Conservation (phyloP, 2,113 vertebrate genomes). For the Galemys pyrenaicus region DNA sequence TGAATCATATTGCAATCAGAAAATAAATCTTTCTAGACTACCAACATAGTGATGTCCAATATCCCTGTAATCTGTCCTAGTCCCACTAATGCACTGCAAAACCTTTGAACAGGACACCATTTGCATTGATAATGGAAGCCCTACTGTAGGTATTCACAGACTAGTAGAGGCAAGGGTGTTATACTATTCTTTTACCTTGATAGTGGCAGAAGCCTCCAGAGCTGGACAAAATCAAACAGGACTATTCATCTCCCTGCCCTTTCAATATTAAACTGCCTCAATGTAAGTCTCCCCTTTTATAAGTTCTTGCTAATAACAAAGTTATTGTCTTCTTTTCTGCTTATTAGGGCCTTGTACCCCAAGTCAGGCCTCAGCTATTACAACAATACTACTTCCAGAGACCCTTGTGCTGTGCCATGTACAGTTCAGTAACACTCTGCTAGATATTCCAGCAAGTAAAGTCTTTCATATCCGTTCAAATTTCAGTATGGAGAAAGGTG, state of each 20-base stretch:
- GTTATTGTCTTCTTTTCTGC: not conserved
- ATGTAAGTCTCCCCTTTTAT: not conserved
- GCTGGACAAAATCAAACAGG: not conserved
- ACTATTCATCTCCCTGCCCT: not conserved
- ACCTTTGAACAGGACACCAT: not conserved
- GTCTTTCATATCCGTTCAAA: conserved; percentile 72
- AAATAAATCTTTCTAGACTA: conserved; percentile 92
- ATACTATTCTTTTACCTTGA: not conserved
- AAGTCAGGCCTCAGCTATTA: conserved; percentile 74
- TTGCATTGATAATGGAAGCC: not conserved
- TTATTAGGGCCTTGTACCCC: conserved; percentile 78
- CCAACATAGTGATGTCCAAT: conserved; percentile 78
- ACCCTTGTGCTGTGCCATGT: conserved; percentile 78
- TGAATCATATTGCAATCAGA: conserved; percentile 92
- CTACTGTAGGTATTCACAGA: not conserved
- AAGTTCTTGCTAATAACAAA: not conserved
- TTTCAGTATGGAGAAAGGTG: conserved; percentile 81
- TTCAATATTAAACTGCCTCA: not conserved
- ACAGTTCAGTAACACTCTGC: conserved; percentile 77
- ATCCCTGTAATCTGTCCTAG: not conserved
- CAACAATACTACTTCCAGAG: conserved; percentile 71
- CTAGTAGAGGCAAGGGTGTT: not conserved
- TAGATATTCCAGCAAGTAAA: conserved; percentile 71
- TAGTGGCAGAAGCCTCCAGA: not conserved
- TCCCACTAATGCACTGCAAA: not conserved